Base-by-base conservation (phyloP, 2,888 invertebrate species). In the Drosophila formosana region DNA sequence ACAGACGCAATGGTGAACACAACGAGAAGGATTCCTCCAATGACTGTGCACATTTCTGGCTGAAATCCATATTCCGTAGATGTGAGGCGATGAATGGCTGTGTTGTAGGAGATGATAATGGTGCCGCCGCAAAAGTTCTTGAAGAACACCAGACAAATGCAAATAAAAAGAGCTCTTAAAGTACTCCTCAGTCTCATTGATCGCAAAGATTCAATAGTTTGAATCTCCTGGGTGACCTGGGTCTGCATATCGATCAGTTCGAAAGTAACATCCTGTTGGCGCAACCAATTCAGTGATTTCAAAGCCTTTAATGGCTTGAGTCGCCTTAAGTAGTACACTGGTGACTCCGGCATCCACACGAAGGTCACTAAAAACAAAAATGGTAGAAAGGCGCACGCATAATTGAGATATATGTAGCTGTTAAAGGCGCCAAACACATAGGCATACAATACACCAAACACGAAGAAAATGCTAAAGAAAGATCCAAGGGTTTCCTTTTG, bases 91-190 rank as follows among this genome's bases (percentile, higher is more conserved):
- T 97, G 97, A 57, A 98, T 97, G 0, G 93, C 90, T 0, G 94
- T 94, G 0, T 95, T 94, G 84, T 96, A 96, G 90, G 96, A 95
- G 65, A 96, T 95, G 0, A 97, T 95, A 0, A 96, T 96, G 82
- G 96, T 96, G 53, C 96, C 94, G 37, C 97, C 96, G 57, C 95
- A 95, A 49, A 97, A 93, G 90, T 97, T 97, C 89, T 97, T 97
- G 92, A 97, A 96, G 75, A 96, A 92, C 97, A 97, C 97, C 13
- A 97, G 93, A 0, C 25, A 11, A 1, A 25, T 55, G 50, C 57
- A 26, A 7, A 51, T 39, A 1, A 23, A 9, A 2, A 66, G 8
- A 1, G 30, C 45, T 9, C 23, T 45, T 0, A 8, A 5, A 1
- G 30, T 60, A 1, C 18, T 25, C 18, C 13, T 60, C 2, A 11